Base-by-base conservation (phyloP, 2,797 vertebrate genomes). In the Sebastolobus alascanus region DNA sequence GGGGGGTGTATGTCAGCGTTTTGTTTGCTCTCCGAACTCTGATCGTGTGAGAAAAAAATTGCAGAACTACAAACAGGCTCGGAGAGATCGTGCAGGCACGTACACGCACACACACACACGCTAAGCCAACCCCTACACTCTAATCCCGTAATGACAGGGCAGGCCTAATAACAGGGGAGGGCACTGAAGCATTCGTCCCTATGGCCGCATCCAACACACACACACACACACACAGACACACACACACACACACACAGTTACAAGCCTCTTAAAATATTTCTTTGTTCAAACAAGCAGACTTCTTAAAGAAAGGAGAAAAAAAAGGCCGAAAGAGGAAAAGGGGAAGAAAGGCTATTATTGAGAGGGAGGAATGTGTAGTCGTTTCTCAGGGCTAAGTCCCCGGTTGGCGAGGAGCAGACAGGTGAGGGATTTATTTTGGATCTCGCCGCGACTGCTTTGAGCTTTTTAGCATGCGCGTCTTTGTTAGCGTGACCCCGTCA, bases 61-160 rank as follows among this genome's bases (percentile, higher is more conserved):
- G 67, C 80, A 77, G 77, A 80, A 84, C 90, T 73, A 93, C 85
- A 92, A 92, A 89, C 86, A 82, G 63, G 43, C 82, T 87, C 22
- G 59, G 64, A 63, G 79, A 90, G 84, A 86, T 88, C 76, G 71
- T 73, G 68, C 87, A 87, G 73, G 61, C 80, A 84, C 67, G 60
- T 55, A 33, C 78, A 83, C 37, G 55, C 73, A 77, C 82, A 79
- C 56, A 46, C 69, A 63, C 46, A 75, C 54, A 92, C 18, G 75
- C 84, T 84, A 86, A 90, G 80, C 90, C 87, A 92, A 89, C 84
- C 90, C 85, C 86, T 90, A 68, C 84, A 87, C 83, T 91, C 87
- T 96, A 96, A 96, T 96, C 95, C 93, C 10, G 81, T 96, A 96
- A 96, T 96, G 93, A 96, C 93, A 96, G 93, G 93, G 90, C 90